A percentile compares a stretch with the other conserved stretches of the same genome.
Conservation (phyloP, 2,797 vertebrate genomes). For the Etheostoma perlongum region DNA sequence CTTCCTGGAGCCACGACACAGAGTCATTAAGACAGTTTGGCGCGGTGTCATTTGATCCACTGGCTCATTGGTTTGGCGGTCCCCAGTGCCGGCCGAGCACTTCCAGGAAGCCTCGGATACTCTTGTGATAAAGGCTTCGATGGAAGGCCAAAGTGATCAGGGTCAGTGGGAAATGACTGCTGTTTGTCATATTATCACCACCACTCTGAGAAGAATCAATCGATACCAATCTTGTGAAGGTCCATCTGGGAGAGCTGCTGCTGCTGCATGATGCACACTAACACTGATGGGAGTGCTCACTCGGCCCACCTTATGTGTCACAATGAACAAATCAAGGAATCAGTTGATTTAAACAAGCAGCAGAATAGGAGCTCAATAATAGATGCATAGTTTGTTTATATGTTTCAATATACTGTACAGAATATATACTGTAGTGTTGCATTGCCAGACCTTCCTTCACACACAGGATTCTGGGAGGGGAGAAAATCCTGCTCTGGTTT, state of each 20-base stretch:
- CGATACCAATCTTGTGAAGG: slow-evolving; percentile 75
- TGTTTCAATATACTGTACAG: too few species aligned
- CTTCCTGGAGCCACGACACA: slow-evolving; percentile 51
- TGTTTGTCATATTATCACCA: slow-evolving; percentile 82
- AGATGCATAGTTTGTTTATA: neutral
- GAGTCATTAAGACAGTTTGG: slow-evolving; percentile 62
- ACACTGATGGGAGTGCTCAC: slow-evolving; percentile 25
- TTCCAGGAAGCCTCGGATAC: slow-evolving; percentile 76
- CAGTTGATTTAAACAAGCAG: neutral
- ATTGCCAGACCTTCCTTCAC: too few species aligned
- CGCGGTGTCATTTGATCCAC: slow-evolving; percentile 74
- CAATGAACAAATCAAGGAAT: slow-evolving; percentile 12
- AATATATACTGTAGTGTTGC: too few species aligned
- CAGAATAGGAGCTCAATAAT: neutral
- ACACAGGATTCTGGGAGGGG: too few species aligned
- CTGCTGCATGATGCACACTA: slow-evolving; percentile 27
- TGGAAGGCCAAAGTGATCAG: slow-evolving; percentile 71
- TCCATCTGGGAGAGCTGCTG: slow-evolving; percentile 54
- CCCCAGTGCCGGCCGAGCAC: slow-evolving; percentile 60
- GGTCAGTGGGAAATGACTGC: slow-evolving; percentile 77
- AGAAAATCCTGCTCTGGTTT: too few species aligned
- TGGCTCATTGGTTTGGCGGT: slow-evolving; percentile 48
- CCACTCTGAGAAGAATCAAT: slow-evolving; percentile 71
- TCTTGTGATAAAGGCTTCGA: slow-evolving; percentile 67
- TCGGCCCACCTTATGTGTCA: slow-evolving; percentile 15